A percentile compares a stretch with the other conserved stretches of the same genome.
These are phyloP conservation scores for Amphipoea lucens DNA, from an alignment of 2,888 invertebrate species.

Conservation along the genomic window DNA sequence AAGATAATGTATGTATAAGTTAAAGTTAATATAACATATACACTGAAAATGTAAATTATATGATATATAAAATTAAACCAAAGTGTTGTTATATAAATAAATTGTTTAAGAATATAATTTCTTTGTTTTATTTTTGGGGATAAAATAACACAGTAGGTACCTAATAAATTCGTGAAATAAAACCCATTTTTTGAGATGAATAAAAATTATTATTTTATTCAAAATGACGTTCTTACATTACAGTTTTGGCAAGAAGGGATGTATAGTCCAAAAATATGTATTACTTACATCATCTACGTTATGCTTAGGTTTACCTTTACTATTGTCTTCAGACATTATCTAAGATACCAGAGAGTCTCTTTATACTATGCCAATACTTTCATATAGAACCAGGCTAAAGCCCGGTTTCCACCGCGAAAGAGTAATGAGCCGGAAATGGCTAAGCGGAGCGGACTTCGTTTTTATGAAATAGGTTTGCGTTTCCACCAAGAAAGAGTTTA, in stretches of 20 bases:
- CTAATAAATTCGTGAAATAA: constrained; percentile 7
- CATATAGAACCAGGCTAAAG: constrained; percentile 19
- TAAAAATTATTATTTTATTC: constrained; percentile 79
- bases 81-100: constrained; percentile 85
- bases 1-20: constrained; percentile 40
- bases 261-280: constrained; percentile 72
- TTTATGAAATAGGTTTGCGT: too few species aligned
- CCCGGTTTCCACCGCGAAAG: too few species aligned
- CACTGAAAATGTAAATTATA: constrained; percentile 78
- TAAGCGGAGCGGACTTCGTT: too few species aligned
- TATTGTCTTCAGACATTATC: constrained; percentile 23
- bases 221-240: constrained; percentile 79
- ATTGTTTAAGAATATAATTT: constrained; percentile 67
- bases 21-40: constrained; percentile 52
- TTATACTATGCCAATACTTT: background rate
- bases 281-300: constrained; percentile 58
- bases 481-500: too few species aligned
- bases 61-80: constrained; percentile 83
- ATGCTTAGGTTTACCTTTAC: constrained; percentile 30
- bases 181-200: constrained; percentile 60
- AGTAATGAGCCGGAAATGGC: too few species aligned
- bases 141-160: background rate
- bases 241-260: constrained; percentile 80
- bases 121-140: constrained; percentile 18
- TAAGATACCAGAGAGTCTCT: constrained; percentile 25